phyloP scores from a whole-genome alignment of 2,797 vertebrate species.

The Mastacembelus armatus region DNA sequence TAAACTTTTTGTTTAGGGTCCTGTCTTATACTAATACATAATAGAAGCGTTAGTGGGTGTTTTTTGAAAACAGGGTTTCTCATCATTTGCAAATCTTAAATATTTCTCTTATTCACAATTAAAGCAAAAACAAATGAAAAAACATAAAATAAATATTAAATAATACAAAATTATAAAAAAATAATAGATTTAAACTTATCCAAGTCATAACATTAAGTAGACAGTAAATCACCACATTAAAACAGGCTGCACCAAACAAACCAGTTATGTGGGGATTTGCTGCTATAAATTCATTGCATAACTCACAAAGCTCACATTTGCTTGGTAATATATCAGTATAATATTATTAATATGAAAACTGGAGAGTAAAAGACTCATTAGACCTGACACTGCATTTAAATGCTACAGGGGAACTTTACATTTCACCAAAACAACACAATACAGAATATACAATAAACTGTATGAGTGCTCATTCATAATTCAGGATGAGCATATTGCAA shows the following conservation, averaged over 20 bases:
- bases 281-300: not conserved
- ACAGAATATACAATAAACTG: slow-evolving; percentile 38
- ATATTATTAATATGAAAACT: no score
- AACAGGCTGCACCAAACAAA: not conserved
- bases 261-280: not conserved
- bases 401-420: not conserved
- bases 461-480: slow-evolving; percentile 62
- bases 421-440: not conserved
- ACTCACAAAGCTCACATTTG: not conserved
- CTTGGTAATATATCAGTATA: not conserved
- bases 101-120: no score
- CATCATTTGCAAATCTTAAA: not conserved
- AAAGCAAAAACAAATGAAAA: no score
- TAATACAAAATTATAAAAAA: no score
- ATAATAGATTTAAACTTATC: no score
- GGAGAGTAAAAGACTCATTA: not conserved
- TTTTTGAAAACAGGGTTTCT: not conserved
- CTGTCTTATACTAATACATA: not conserved
- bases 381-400: not conserved
- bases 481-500: slow-evolving; percentile 58
- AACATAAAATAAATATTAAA: no score
- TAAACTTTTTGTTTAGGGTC: slow-evolving; percentile 19
- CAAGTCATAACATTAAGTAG: no score
- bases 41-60: not conserved
- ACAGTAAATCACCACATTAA: no score